Percentiles rank a stretch among this genome's conserved stretches.
Evolutionary conservation across 2,113 vertebrate genomes (phyloP).

Genomic region (Ameiurus melas): DNA sequence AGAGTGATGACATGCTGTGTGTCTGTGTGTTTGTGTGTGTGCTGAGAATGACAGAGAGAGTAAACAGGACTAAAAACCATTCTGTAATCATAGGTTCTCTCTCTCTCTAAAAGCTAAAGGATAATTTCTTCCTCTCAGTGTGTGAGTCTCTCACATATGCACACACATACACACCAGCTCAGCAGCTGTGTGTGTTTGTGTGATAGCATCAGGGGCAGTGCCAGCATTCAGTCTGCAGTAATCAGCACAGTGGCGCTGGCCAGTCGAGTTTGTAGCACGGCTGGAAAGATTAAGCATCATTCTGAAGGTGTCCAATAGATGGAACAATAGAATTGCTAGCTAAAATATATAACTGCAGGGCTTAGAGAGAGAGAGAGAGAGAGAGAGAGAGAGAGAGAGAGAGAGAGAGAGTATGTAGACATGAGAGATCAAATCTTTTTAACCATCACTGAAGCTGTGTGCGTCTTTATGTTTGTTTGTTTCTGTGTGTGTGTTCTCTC

Average conservation of each 20-base stretch:
- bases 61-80: constrained; percentile 29
- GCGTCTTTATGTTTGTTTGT: not conserved
- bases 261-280: constrained; percentile 24
- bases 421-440: constrained; percentile 8
- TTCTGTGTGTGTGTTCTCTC: constrained; percentile 2
- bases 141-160: constrained; percentile 21
- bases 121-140: constrained; percentile 28
- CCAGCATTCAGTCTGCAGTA: constrained; percentile 41
- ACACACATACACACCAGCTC: constrained; percentile 24
- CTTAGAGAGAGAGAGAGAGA: not conserved
- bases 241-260: constrained; percentile 42
- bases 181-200: constrained; percentile 31
- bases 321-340: constrained; percentile 13
- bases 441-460: constrained; percentile 19
- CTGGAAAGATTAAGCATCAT: constrained; percentile 38
- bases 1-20: constrained; percentile 11
- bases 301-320: constrained; percentile 31
- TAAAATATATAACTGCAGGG: constrained; percentile 16
- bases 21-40: constrained; percentile 19
- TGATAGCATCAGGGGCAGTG: constrained; percentile 29
- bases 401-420: constrained; percentile 6
- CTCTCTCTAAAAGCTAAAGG: constrained; percentile 47
- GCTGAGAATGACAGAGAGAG: not conserved
- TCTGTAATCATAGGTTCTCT: constrained; percentile 50
- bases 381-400: constrained; percentile 11